Base-by-base conservation (phyloP, 2,797 vertebrate genomes). In the Agapornis canus region DNA sequence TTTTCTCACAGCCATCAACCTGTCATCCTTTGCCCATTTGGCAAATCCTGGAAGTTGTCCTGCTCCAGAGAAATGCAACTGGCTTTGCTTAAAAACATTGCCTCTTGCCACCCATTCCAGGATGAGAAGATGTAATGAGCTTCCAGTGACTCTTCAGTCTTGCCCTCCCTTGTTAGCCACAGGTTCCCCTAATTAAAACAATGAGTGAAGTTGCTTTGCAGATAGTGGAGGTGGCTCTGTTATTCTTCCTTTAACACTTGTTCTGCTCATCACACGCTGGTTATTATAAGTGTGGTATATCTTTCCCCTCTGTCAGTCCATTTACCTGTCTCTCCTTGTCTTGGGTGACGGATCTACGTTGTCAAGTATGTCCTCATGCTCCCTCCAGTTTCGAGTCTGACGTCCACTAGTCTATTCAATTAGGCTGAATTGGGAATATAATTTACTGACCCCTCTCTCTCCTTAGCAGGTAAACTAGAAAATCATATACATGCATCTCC, bases 401-500 rank as follows among this genome's bases (percentile, higher is more conserved):
- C 77, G 72, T 88, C 93, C 80, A 68, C 84, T 72, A 56, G 71
- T 91, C 96, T 86, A 94, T 95, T 95, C 95, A 96, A 94, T 97
- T 96, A 97, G 86, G 83, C 87, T 94, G 81, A 94, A 90, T 80
- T 57, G 94, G 94, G 95, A 95, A 88, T 43, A 75, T 95, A 93
- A 89, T 78, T 96, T 90, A 95, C 93, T 92, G 95, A 97, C 92
- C 93, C 95, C 93, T 86, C 90, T 95, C 95, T 96, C 93, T 90
- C 91, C 91, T 97, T 96, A 94, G 90, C 95, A 95, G 95, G 94
- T 96, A 97, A 97, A 97, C 92, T 94, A 86, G 95, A 96, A 93
- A 96, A 97, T 91, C 81, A 95, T 96, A 95, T 81, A 92, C 96
- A 93, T 93, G 94, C 91, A 94, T 95, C 94, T 95, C 90, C 95